phyloP scores from a whole-genome alignment of 2,113 vertebrate species.

The Taurulus bubalis region DNA sequence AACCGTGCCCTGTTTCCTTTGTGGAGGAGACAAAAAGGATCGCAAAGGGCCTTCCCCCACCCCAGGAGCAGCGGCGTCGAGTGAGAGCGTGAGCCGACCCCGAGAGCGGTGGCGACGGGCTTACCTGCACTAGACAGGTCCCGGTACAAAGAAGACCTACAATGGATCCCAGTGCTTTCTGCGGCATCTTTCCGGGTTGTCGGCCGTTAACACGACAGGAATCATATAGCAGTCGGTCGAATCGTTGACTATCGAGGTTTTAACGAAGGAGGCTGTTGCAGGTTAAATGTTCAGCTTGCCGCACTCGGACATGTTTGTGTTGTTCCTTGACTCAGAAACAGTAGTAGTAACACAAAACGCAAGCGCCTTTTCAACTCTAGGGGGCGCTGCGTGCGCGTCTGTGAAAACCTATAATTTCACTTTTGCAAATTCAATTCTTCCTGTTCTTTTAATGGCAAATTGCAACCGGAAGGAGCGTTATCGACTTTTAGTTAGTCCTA shows the following conservation, averaged over 20 bases:
- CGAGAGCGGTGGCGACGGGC: constrained; percentile 38
- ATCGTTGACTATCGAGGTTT: constrained; percentile 25
- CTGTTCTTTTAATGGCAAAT: background rate
- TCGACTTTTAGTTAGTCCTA: background rate
- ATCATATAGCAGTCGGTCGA: constrained; percentile 74
- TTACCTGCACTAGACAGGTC: constrained; percentile 85
- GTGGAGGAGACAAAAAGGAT: constrained; percentile 76
- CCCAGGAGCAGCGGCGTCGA: constrained; percentile 73
- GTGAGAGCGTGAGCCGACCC: constrained; percentile 34
- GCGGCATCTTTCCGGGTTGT: constrained; percentile 82
- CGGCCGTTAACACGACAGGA: constrained; percentile 67
- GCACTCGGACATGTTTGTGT: constrained; percentile 76
- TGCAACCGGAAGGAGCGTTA: background rate
- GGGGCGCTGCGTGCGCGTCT: constrained; percentile 46
- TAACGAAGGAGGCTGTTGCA: constrained; percentile 18
- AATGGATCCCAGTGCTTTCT: constrained; percentile 84
- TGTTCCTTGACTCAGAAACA: constrained; percentile 52
- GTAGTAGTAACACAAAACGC: constrained; percentile 26
- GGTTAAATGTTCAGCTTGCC: constrained; percentile 25
- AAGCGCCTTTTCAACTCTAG: background rate
- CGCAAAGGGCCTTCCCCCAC: constrained; percentile 74
- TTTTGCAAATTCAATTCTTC: background rate
- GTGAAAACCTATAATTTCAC: background rate
- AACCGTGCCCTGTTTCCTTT: constrained; percentile 70
- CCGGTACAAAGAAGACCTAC: constrained; percentile 83